phyloP scores from a whole-genome alignment of 2,888 invertebrate species.

The Corythucha ciliata region DNA sequence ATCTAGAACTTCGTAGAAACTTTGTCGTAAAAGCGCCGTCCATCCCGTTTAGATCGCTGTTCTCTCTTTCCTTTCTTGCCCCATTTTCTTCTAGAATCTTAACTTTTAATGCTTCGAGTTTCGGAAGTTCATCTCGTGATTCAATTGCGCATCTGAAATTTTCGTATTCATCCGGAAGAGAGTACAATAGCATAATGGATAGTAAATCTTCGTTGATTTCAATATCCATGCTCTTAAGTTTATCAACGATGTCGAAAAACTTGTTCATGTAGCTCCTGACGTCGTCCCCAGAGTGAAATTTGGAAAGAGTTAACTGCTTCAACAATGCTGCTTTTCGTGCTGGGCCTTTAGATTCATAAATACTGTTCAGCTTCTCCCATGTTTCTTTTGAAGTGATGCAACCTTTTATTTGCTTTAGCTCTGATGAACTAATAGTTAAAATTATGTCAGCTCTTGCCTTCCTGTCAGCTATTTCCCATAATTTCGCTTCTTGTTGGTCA shows the following conservation, averaged over 20 bases:
- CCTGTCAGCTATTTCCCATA: constrained; percentile 3
- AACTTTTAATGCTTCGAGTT: constrained; percentile 11
- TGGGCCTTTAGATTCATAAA: constrained; percentile 6
- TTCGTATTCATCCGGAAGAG: constrained; percentile 1
- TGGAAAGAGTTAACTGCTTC: constrained; percentile 6
- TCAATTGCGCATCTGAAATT: constrained; percentile 11
- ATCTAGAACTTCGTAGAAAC: too few relatives aligned
- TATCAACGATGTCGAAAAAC: constrained; percentile 11
- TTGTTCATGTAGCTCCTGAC: neutral
- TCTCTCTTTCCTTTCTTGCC: constrained; percentile 5
- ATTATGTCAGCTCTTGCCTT: constrained; percentile 8
- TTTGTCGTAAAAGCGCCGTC: too few relatives aligned
- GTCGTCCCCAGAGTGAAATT: neutral
- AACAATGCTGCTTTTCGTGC: constrained; percentile 6
- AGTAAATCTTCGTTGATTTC: constrained; percentile 3
- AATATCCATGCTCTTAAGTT: constrained; percentile 2
- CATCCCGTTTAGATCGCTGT: too few relatives aligned
- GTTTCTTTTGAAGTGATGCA: neutral
- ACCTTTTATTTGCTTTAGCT: constrained; percentile 10
- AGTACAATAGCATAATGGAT: constrained; percentile 12
- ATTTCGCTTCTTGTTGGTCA: neutral
- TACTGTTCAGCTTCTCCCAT: constrained; percentile 2
- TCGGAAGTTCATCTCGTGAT: constrained; percentile 6
- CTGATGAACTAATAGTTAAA: constrained; percentile 6
- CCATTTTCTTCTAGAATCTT: constrained; percentile 16